Base-by-base conservation (phyloP, 1,140 invertebrate species). In the Cydia pomonella region DNA sequence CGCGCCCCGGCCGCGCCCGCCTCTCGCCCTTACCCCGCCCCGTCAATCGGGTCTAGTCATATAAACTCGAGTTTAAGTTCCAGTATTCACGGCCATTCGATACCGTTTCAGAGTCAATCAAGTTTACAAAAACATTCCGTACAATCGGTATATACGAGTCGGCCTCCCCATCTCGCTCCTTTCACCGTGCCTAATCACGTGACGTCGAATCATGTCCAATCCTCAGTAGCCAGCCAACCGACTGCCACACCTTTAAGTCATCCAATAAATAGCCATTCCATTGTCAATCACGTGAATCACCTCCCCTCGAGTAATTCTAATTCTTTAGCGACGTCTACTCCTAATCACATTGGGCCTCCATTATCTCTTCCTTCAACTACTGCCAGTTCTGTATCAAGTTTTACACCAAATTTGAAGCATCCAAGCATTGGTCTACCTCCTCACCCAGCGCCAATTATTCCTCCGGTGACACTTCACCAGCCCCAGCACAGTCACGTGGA, bases 71-170 rank as follows among this genome's bases (percentile, higher is more conserved):
- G 85, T 87, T 78, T 91, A 82, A 89, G 84, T 89, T 89, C 91
- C 87, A 88, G 87, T 88, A 87, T 89, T 87, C 89, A 90, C 82
- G 81, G 78, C 77, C 88, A 88, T 80, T 79, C 89, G 74, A 87
- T 92, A 77, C 81, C 88, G 73, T 92, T 88, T 81, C 89, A 89
- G 79, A 89, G 83, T 85, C 91, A 92, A 78, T 79, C 89, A 82
- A 91, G 87, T 87, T 86, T 92, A 84, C 89, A 89, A 77, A 92
- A 92, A 88, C 89, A 92, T 91, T 90, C 90, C 87, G 85, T 85
- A 82, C 85, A 84, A 76, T 78, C 88, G 74, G 82, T 81, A 44
- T 92, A 88, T 75, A 78, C 83, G 78, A 88, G 80, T 77, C 82
- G 91, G 77, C 87, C 89, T 38, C 81, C 88, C 18, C 89, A 92